Conservation (phyloP, 2,113 vertebrate species). For the Platanista minor region DNA sequence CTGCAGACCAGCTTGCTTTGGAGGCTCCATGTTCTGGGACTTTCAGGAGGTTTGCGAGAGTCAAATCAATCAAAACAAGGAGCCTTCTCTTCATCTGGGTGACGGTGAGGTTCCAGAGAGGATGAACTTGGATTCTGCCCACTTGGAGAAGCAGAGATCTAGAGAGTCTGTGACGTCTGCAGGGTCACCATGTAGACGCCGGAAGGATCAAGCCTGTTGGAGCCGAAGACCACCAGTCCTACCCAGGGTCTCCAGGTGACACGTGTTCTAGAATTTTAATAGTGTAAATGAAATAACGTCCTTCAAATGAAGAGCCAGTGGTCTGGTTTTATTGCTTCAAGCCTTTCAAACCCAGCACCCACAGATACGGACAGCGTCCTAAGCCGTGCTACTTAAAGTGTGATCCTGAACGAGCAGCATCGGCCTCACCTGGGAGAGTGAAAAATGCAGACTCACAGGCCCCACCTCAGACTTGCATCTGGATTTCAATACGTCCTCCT, state of each 20-base stretch:
- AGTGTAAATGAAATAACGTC: not conserved
- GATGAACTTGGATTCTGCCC: not conserved
- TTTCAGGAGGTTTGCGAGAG: not conserved
- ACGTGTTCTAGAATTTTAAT: not conserved
- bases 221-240: not conserved
- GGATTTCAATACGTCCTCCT: not conserved
- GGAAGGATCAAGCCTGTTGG: rapidly evolving
- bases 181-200: rapidly evolving
- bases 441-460: not conserved
- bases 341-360: not conserved
- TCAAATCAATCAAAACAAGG: not conserved
- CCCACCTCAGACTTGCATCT: not conserved
- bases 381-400: rapidly evolving
- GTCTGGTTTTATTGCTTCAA: not conserved
- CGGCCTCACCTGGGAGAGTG: rapidly evolving
- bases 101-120: not conserved
- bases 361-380: rapidly evolving
- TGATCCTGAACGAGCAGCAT: rapidly evolving
- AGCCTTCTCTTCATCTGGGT: not conserved
- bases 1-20: not conserved
- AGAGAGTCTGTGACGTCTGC: not conserved
- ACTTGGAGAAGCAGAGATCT: not conserved
- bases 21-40: too few relatives aligned
- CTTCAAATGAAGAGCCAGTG: not conserved
- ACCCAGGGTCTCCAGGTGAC: not conserved